Base-by-base conservation (phyloP, 2,888 invertebrate genomes). In the Anodontia alba region DNA sequence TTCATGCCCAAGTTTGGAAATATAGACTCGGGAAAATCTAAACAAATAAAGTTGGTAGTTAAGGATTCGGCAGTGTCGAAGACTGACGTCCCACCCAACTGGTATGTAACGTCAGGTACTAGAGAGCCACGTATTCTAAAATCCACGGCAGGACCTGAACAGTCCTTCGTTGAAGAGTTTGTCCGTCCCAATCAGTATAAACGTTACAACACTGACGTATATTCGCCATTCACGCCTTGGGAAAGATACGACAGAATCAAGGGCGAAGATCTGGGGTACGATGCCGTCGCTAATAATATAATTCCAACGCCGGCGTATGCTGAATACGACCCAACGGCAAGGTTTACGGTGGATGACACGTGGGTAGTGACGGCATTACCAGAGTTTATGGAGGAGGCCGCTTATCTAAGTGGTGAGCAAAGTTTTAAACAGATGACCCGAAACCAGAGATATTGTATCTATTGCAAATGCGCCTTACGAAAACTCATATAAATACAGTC, bases 1-100 rank as follows among this genome's bases (percentile, higher is more conserved):
- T 90, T 91, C 57, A 72, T 87, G 10, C 67, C 76, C 26, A 69
- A 69, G 10, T 92, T 92, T 69, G 77, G 68, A 3, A 71, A 88
- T 31, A 74, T 92, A 33, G 36, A 69, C 17, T 78, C 87, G 0
- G 88, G 88, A 10, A 76, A 88, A 26, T 83, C 87, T 0, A 54
- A 87, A 33, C 74, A 76, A 8, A 80, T 91, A 29, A 80, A 81
- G 1, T 87, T 91, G 15, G 80, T 77, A 46, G 89, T 87, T 26
- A 88, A 90, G 73, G 89, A 90, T 62, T 91, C 90, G 90, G 88
- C 87, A 0, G 90, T 92, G 0, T 81, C 91, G 0, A 87, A 88
- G 51, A 90, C 90, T 0, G 92, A 92, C 73, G 72, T 84, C 1
- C 84, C 89, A 38, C 90, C 88, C n/a, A 90, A 91, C 74, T 92